Evolutionary conservation across 2,113 vertebrate genomes (phyloP).

Genomic region (Canis aureus): DNA sequence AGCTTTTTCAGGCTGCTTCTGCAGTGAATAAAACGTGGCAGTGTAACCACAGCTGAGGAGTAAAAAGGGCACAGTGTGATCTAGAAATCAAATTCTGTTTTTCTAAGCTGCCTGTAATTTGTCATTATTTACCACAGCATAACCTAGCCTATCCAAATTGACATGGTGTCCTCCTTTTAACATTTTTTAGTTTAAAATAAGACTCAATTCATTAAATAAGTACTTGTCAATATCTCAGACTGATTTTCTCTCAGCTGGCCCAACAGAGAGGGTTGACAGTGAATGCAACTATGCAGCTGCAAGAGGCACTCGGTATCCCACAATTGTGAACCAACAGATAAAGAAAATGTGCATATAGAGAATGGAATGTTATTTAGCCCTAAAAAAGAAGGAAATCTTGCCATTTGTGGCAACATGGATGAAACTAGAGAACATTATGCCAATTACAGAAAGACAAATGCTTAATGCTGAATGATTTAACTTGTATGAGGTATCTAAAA

Average conservation of each 20-base stretch:
- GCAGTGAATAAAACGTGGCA: not conserved
- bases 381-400: not conserved
- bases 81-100: not conserved
- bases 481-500: not conserved
- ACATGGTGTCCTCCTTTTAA: not conserved
- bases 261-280: not conserved
- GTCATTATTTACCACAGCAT: not conserved
- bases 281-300: not conserved
- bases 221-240: not conserved
- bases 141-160: not conserved
- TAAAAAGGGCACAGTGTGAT: not conserved
- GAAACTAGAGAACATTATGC: not conserved
- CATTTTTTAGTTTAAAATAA: not conserved
- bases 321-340: accelerated
- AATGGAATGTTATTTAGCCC: not conserved
- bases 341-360: not conserved
- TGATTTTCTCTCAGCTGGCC: not conserved
- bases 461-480: not conserved
- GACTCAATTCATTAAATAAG: not conserved
- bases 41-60: not conserved
- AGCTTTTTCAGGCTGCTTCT: not conserved
- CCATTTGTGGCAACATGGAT: too few species aligned
- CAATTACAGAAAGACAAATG: not conserved
- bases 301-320: not conserved
- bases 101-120: not conserved